These are phyloP conservation scores for Drosophila asahinai DNA, from an alignment of 1,140 invertebrate genomes.

Conservation along the genomic window DNA sequence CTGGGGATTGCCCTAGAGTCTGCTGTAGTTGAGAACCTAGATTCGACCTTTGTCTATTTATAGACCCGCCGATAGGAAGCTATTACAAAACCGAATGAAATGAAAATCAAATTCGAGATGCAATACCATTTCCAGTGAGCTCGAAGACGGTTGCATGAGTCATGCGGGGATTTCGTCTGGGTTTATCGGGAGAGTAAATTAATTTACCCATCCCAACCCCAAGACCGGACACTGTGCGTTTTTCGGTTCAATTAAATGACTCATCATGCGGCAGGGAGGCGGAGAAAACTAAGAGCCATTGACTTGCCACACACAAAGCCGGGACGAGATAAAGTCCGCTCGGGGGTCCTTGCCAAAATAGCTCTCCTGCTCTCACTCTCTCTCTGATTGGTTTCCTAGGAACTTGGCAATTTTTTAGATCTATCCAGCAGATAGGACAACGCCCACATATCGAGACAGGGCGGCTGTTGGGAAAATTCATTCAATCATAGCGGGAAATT, in stretches of 20 bases:
- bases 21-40: slow-evolving; percentile 15
- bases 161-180: slow-evolving; percentile 44
- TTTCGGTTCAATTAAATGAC: slow-evolving; percentile 81
- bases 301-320: slow-evolving; percentile 61
- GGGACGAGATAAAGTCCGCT: slow-evolving; percentile 17
- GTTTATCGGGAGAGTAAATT: slow-evolving; percentile 76
- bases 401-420: slow-evolving; percentile 72
- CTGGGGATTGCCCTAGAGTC: slow-evolving; percentile 32
- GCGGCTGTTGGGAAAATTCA: slow-evolving; percentile 55
- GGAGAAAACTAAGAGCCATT: slow-evolving; percentile 20
- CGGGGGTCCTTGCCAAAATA: slow-evolving; percentile 62
- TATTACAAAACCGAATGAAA: slow-evolving; percentile 37
- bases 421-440: slow-evolving; percentile 49
- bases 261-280: slow-evolving; percentile 54
- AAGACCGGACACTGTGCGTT: slow-evolving; percentile 63
- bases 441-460: slow-evolving; percentile 56
- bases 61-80: slow-evolving; percentile 27
- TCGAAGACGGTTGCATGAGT: slow-evolving; percentile 49
- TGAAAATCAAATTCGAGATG: slow-evolving; percentile 20
- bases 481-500: slow-evolving; percentile 80
- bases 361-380: too few relatives aligned
- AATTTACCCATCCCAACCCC: slow-evolving; percentile 63
- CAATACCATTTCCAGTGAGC: slow-evolving; percentile 19
- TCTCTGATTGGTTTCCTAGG: slow-evolving; percentile 45
- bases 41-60: slow-evolving; percentile 44